Evolutionary conservation across 2,888 invertebrate species (phyloP).

Genomic region (Catotricha subobsoleta): DNA sequence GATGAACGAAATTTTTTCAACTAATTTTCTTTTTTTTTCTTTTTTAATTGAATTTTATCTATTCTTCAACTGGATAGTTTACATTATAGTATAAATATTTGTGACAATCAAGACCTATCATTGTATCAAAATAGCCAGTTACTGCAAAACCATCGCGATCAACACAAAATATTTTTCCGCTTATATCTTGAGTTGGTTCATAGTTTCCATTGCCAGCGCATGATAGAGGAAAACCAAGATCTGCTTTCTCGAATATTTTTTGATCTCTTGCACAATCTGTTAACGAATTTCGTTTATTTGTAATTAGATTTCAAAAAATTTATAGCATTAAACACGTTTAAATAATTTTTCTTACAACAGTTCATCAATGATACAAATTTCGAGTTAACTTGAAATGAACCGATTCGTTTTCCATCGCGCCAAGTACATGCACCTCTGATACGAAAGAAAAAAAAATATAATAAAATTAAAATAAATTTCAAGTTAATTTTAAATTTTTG

Average conservation of each 20-base stretch:
- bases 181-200: slow-evolving; percentile 31
- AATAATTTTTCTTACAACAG: slow-evolving; percentile 37
- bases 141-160: slow-evolving; percentile 40
- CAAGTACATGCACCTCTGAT: slow-evolving; percentile 43
- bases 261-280: slow-evolving; percentile 47
- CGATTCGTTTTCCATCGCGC: slow-evolving; percentile 37
- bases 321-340: no score
- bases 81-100: no score
- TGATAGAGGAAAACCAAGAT: slow-evolving; percentile 30
- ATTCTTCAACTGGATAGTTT: no score
- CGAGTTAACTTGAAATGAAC: slow-evolving; percentile 32
- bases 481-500: background rate
- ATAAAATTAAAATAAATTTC: slow-evolving; percentile 1
- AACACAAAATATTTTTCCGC: slow-evolving; percentile 38
- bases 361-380: slow-evolving; percentile 20
- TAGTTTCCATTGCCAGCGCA: slow-evolving; percentile 42
- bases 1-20: no score
- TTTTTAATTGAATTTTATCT: no score
- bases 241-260: slow-evolving; percentile 32
- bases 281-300: no score
- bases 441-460: slow-evolving; percentile 15
- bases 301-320: no score
- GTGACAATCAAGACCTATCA: no score
- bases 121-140: slow-evolving; percentile 13
- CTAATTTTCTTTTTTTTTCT: no score